Percentiles rank a stretch among this genome's conserved stretches.
These are phyloP conservation scores for Megamerina dolium DNA, from an alignment of 2,888 invertebrate species.

Conservation along the genomic window DNA sequence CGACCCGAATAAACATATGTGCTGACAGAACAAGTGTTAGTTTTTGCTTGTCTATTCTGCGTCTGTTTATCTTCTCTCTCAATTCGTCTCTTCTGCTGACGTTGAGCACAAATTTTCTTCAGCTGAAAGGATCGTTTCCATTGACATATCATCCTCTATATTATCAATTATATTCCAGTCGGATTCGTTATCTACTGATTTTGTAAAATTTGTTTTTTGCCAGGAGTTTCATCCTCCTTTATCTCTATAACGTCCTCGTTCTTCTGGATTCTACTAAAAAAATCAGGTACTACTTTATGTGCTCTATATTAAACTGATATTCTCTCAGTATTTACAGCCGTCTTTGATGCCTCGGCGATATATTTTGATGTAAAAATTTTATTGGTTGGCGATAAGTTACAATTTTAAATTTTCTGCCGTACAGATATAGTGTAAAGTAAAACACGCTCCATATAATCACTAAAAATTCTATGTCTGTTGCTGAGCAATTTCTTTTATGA, in stretches of 20 bases:
- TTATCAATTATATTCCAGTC: too few relatives aligned
- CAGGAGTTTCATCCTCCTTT: neutral
- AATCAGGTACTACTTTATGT: constrained; percentile 5
- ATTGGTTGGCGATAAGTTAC: constrained; percentile 12
- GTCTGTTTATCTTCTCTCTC: too few relatives aligned
- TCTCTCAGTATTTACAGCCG: constrained; percentile 4
- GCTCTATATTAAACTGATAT: neutral
- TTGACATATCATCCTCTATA: too few relatives aligned
- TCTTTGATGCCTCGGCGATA: constrained; percentile 13
- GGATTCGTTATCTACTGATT: neutral
- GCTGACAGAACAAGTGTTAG: too few relatives aligned
- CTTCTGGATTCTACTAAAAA: constrained; percentile 7
- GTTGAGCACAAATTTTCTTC: too few relatives aligned
- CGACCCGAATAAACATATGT: too few relatives aligned
- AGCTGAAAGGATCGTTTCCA: too few relatives aligned
- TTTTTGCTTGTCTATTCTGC: too few relatives aligned
- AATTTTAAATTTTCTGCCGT: constrained; percentile 6
- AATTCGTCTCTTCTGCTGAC: too few relatives aligned
- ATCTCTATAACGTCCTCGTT: neutral
- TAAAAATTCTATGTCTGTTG: constrained; percentile 12
- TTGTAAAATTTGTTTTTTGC: neutral
- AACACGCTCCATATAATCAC: constrained; percentile 10
- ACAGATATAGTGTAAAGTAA: constrained; percentile 3
- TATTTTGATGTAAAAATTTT: constrained; percentile 12
- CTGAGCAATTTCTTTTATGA: constrained; percentile 5